Conservation (phyloP, 2,113 vertebrate genomes). For the Apus apus region DNA sequence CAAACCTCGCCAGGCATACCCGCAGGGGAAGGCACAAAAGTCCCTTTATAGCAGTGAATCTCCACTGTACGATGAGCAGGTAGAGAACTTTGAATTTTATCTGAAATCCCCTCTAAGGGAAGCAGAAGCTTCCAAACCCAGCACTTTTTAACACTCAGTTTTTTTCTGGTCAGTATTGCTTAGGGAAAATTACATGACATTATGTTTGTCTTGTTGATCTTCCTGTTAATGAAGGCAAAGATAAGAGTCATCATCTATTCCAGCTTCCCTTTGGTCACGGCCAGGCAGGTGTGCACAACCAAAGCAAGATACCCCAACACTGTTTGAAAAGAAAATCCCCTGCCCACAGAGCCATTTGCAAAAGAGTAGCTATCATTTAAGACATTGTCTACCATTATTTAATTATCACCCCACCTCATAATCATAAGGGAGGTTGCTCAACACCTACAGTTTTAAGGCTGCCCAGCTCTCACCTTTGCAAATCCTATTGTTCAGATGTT, state of each 20-base stretch:
- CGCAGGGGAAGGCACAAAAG: background rate
- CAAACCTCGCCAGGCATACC: background rate
- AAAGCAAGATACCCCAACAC: background rate
- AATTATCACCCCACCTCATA: background rate
- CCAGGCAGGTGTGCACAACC: background rate
- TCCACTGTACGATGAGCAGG: background rate
- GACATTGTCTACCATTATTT: background rate
- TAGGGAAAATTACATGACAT: background rate
- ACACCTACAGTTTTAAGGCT: background rate
- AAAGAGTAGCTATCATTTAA: background rate
- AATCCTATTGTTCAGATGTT: background rate
- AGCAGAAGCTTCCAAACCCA: background rate
- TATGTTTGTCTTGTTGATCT: conserved; percentile 2
- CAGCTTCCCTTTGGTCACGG: background rate
- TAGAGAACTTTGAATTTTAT: background rate
- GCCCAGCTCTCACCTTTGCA: background rate
- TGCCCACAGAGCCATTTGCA: background rate
- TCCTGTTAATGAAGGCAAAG: background rate
- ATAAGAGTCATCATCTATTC: background rate
- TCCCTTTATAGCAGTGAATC: background rate
- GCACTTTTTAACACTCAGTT: background rate
- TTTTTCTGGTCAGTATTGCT: background rate
- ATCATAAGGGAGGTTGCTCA: background rate
- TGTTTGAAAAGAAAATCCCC: background rate
- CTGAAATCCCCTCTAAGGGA: background rate